These are phyloP conservation scores for Turnix velox DNA, from an alignment of 2,113 vertebrate species.

Conservation along the genomic window DNA sequence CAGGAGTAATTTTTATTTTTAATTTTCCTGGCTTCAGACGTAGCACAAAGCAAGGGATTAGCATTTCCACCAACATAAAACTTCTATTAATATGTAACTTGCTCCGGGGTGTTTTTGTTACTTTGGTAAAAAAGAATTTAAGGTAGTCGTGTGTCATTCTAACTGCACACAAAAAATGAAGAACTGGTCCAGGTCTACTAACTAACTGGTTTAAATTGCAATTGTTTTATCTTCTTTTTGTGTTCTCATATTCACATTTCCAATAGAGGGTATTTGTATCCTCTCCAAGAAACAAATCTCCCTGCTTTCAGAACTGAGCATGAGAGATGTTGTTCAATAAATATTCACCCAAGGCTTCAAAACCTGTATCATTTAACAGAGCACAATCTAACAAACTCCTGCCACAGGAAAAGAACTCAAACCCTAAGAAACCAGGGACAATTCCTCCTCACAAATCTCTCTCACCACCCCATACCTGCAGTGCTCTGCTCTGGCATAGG, in stretches of 20 bases:
- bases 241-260: background rate
- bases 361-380: background rate
- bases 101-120: background rate
- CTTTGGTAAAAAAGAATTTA: constrained; percentile 12
- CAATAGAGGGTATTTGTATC: background rate
- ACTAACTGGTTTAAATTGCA: background rate
- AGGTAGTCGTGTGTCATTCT: background rate
- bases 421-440: background rate
- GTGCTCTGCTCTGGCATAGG: background rate
- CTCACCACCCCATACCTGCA: background rate
- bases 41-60: background rate
- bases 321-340: background rate
- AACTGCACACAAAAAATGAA: background rate
- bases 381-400: background rate
- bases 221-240: background rate
- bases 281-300: background rate
- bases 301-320: background rate
- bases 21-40: background rate
- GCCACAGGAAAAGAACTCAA: background rate
- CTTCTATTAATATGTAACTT: constrained; percentile 15
- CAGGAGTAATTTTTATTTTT: background rate
- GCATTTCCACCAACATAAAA: constrained; percentile 6
- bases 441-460: background rate
- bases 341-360: background rate
- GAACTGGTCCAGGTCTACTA: background rate